Evolutionary conservation across 2,888 invertebrate species (phyloP).

Genomic region (Crepidodera aurea): DNA sequence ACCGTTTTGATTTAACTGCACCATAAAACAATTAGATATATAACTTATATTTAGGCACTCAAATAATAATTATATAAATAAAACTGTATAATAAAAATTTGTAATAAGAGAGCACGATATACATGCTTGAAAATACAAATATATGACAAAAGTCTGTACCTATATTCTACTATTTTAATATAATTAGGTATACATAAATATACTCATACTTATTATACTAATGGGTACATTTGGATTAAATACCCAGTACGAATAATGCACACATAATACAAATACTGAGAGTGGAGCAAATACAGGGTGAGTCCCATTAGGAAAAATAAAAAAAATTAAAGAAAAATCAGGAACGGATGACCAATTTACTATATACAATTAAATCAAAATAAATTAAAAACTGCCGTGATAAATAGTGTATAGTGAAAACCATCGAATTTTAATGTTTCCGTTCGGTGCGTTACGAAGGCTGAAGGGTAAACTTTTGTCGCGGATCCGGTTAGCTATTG

Average conservation of each 20-base stretch:
- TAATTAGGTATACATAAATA: slow-evolving; percentile 55
- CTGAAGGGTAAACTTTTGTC: too few relatives aligned
- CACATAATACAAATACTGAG: slow-evolving; percentile 60
- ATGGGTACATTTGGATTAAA: slow-evolving; percentile 42
- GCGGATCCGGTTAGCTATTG: too few relatives aligned
- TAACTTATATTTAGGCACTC: slow-evolving; percentile 59
- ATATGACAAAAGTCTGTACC: slow-evolving; percentile 54
- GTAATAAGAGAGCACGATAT: slow-evolving; percentile 54
- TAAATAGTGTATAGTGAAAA: too few relatives aligned
- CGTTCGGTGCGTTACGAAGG: too few relatives aligned
- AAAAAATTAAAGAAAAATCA: slow-evolving; percentile 5
- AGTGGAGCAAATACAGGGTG: slow-evolving; percentile 51
- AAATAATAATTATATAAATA: slow-evolving; percentile 59
- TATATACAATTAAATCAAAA: too few relatives aligned
- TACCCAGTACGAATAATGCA: slow-evolving; percentile 53
- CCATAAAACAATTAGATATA: slow-evolving; percentile 38
- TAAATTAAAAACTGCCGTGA: too few relatives aligned
- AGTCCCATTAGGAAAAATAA: slow-evolving; percentile 11
- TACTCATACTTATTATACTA: slow-evolving; percentile 47
- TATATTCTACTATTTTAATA: slow-evolving; percentile 40
- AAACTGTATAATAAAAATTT: slow-evolving; percentile 47
- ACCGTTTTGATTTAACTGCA: slow-evolving; percentile 7
- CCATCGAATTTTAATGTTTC: too few relatives aligned
- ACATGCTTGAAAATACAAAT: slow-evolving; percentile 54
- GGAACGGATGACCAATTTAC: slow-evolving; percentile 6